Percentiles rank a stretch among this genome's conserved stretches.
phyloP scores from a whole-genome alignment of 2,113 vertebrate genomes.

The Diphyllodes magnificus region DNA sequence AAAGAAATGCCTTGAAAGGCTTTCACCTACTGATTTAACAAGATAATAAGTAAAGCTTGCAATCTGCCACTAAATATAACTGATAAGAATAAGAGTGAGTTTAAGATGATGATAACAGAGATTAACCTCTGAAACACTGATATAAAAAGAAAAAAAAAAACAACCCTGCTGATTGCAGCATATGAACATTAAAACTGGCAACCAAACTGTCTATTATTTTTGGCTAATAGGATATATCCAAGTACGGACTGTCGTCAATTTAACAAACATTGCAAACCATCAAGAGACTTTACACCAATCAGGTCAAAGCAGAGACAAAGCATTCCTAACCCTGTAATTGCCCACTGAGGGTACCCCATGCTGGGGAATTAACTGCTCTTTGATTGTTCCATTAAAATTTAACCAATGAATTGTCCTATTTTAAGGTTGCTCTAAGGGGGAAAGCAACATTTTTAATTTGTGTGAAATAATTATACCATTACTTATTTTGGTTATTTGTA shows the following conservation, averaged over 20 bases:
- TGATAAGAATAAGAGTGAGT: slow-evolving; percentile 68
- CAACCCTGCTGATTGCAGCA: slow-evolving; percentile 58
- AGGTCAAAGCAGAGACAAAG: slow-evolving; percentile 42
- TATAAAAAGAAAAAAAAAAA: slow-evolving; percentile 39
- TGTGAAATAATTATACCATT: slow-evolving; percentile 57
- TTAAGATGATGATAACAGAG: slow-evolving; percentile 64
- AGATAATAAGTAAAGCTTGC: slow-evolving; percentile 80
- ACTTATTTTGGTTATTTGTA: slow-evolving; percentile 55
- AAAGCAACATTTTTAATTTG: slow-evolving; percentile 60
- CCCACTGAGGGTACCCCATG: slow-evolving; percentile 31
- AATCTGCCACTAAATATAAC: slow-evolving; percentile 77
- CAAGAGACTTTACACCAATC: slow-evolving; percentile 36
- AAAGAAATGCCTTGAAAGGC: slow-evolving; percentile 75
- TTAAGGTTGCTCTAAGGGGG: slow-evolving; percentile 36
- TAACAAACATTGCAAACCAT: slow-evolving; percentile 29
- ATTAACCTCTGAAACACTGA: slow-evolving; percentile 69
- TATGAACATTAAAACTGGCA: slow-evolving; percentile 52
- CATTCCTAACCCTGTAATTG: slow-evolving; percentile 52
- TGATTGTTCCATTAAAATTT: slow-evolving; percentile 70
- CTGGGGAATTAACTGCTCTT: slow-evolving; percentile 51
- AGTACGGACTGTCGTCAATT: slow-evolving; percentile 1
- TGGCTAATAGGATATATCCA: slow-evolving; percentile 49
- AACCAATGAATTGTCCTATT: slow-evolving; percentile 50
- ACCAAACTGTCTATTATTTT: slow-evolving; percentile 60
- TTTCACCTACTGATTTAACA: slow-evolving; percentile 83